Evolutionary conservation across 1,140 invertebrate species (phyloP).

Genomic region (Brachionus angularis): DNA sequence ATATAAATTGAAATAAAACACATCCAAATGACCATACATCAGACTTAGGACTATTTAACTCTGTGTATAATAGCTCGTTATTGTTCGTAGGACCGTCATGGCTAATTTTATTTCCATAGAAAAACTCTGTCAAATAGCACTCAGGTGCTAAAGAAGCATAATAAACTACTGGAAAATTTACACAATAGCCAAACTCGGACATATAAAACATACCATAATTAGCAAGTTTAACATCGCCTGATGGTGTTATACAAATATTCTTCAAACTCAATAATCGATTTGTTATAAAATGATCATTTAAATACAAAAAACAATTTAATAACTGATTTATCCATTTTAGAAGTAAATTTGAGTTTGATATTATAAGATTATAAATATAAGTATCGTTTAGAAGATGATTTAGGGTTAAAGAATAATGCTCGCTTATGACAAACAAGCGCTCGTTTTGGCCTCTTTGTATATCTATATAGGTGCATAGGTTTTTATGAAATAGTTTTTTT

Average conservation of each 20-base stretch:
- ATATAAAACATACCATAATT: conserved; percentile 89
- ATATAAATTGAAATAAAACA: conserved; percentile 71
- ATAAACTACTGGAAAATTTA: conserved; percentile 86
- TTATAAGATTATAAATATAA: conserved; percentile 28
- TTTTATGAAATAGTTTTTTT: conserved; percentile 71
- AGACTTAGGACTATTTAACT: conserved; percentile 63
- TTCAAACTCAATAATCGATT: conserved; percentile 40
- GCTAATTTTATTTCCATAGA: conserved; percentile 45
- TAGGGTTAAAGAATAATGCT: conserved; percentile 64
- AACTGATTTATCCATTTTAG: conserved; percentile 43
- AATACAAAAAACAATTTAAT: conserved; percentile 26
- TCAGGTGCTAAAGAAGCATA: conserved; percentile 70
- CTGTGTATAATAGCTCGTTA: conserved; percentile 46
- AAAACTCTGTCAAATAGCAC: conserved; percentile 63
- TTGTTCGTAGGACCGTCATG: conserved; percentile 39
- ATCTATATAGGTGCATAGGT: conserved; percentile 83
- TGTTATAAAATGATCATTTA: conserved; percentile 33
- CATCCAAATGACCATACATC: conserved; percentile 89
- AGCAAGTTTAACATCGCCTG: conserved; percentile 72
- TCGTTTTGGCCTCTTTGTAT: conserved; percentile 69
- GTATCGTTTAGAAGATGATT: conserved; percentile 24
- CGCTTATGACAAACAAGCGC: conserved; percentile 79
- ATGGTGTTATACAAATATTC: conserved; percentile 36
- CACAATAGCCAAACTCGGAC: conserved; percentile 75
- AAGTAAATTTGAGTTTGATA: conserved; percentile 2